Evolutionary conservation across 2,888 invertebrate species (phyloP).

Genomic region (Phymatocera aterrima): DNA sequence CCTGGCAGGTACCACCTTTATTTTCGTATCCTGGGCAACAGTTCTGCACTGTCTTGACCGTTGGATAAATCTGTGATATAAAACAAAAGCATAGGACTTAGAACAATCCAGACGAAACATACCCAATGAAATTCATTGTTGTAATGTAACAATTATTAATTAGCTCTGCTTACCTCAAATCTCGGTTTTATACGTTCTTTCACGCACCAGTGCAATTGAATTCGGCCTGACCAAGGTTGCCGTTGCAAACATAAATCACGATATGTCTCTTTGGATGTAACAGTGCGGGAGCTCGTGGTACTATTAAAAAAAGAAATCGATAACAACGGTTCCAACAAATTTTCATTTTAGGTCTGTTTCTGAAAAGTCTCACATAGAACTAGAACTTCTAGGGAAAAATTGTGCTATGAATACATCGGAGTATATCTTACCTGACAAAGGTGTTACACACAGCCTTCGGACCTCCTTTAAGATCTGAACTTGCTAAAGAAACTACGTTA

Average conservation of each 20-base stretch:
- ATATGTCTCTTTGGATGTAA: background rate
- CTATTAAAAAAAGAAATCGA: background rate
- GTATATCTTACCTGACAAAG: background rate
- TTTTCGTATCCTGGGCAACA: conserved; percentile 56
- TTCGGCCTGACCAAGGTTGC: background rate
- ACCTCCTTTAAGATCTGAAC: background rate
- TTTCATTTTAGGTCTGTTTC: background rate
- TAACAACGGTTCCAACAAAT: background rate
- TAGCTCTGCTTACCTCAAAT: background rate
- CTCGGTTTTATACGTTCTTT: background rate
- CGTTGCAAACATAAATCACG: background rate
- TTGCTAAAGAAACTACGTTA: background rate
- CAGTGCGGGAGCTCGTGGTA: background rate
- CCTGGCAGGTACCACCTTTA: conserved; percentile 71
- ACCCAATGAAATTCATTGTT: background rate
- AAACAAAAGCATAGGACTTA: conserved; percentile 71
- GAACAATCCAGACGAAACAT: conserved; percentile 65
- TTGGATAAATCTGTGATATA: background rate
- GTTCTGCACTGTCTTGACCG: background rate
- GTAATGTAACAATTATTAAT: background rate
- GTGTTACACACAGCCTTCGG: background rate
- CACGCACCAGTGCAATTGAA: background rate
- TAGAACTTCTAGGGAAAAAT: background rate
- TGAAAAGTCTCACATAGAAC: background rate
- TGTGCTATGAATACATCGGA: background rate